Percentiles rank a stretch among this genome's conserved stretches.
Conservation (phyloP, 2,797 vertebrate genomes). For the Tragelaphus oryx region DNA sequence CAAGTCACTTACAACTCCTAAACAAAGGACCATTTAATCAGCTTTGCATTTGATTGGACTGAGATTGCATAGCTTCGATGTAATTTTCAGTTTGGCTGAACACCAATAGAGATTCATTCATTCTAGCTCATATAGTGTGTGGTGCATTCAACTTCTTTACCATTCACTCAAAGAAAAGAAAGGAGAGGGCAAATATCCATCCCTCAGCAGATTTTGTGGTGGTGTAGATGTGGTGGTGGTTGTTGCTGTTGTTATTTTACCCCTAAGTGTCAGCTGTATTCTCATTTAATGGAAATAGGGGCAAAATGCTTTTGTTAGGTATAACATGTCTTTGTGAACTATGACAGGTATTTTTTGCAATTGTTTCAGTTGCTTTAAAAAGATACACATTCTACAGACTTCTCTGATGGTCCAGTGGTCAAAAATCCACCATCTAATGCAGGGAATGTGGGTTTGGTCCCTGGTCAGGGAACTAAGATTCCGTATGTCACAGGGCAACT, state of each 20-base stretch:
- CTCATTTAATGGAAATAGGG: conserved; percentile 35
- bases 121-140: background rate
- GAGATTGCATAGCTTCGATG: conserved; percentile 10
- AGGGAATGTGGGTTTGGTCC: background rate
- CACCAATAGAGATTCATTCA: conserved; percentile 17
- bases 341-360: background rate
- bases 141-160: conserved; percentile 18
- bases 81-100: conserved; percentile 52
- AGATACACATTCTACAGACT: background rate
- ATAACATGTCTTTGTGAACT: background rate
- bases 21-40: conserved; percentile 47
- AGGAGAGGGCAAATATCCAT: background rate
- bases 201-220: background rate
- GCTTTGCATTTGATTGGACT: conserved; percentile 13
- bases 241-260: background rate
- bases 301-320: background rate
- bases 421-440: background rate
- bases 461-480: background rate
- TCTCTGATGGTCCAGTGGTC: background rate
- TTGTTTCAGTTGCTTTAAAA: conserved; percentile 31
- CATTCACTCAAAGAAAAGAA: conserved; percentile 18
- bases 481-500: background rate
- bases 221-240: background rate
- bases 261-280: background rate
- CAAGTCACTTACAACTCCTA: background rate